phyloP scores from a whole-genome alignment of 2,113 vertebrate genomes.

The Bettongia penicillata region DNA sequence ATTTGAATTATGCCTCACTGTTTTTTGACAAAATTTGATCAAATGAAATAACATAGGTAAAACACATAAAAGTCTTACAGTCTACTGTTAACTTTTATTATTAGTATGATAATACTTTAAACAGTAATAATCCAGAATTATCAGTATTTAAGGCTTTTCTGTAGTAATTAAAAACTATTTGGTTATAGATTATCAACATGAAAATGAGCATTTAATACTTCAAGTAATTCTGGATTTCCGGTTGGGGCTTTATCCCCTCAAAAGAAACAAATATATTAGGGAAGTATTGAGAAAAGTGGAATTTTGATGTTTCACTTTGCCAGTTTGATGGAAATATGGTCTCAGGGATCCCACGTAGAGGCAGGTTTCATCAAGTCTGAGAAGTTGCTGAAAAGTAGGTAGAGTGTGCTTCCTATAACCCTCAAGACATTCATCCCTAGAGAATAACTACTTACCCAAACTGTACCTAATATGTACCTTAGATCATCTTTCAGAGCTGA shows the following conservation, averaged over 20 bases:
- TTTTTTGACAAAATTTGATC: slow-evolving; percentile 29
- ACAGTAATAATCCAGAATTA: neutral
- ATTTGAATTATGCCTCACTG: neutral
- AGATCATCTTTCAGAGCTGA: neutral
- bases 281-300: neutral
- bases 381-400: neutral
- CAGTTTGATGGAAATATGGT: neutral
- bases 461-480: neutral
- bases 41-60: neutral
- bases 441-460: neutral
- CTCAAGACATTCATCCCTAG: neutral
- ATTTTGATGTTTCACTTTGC: neutral
- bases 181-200: neutral
- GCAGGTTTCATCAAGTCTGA: neutral
- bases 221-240: neutral
- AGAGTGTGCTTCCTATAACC: neutral
- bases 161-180: neutral
- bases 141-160: neutral
- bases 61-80: neutral
- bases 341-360: neutral
- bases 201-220: neutral
- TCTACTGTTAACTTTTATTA: neutral
- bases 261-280: neutral
- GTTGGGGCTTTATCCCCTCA: neutral
- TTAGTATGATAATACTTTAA: neutral